phyloP scores from a whole-genome alignment of 2,113 vertebrate genomes.

The Terrapene triunguis region DNA sequence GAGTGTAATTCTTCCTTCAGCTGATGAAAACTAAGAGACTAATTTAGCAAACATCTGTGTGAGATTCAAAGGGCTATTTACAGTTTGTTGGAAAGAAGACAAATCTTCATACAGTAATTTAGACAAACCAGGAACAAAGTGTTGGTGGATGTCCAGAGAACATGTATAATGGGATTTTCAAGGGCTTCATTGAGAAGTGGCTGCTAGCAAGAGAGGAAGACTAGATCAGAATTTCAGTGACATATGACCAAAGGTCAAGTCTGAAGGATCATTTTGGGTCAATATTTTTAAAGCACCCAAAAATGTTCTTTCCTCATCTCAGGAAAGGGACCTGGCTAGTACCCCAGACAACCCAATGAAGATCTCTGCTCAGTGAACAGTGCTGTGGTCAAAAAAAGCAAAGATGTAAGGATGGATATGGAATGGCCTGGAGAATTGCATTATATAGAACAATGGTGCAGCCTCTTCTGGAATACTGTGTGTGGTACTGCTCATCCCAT shows the following conservation, averaged over 20 bases:
- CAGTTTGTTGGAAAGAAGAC: background rate
- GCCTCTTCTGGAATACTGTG: background rate
- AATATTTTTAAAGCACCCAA: background rate
- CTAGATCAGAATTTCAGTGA: slow-evolving; percentile 32
- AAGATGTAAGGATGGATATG: background rate
- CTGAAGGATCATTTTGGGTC: background rate
- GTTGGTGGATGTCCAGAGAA: slow-evolving; percentile 26
- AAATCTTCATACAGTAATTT: slow-evolving; percentile 37
- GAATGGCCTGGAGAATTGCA: slow-evolving; percentile 9
- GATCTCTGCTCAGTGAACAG: background rate
- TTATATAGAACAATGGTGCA: background rate
- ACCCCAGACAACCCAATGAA: background rate
- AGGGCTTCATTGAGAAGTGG: slow-evolving; percentile 25
- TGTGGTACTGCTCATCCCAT: fast-evolving
- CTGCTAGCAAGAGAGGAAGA: background rate
- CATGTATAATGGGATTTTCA: background rate
- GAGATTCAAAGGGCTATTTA: background rate
- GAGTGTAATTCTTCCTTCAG: background rate
- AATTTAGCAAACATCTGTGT: background rate
- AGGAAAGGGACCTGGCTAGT: background rate
- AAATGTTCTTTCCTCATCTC: background rate
- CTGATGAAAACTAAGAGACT: background rate
- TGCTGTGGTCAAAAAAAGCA: background rate
- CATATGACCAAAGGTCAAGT: background rate
- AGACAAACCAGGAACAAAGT: slow-evolving; percentile 11